phyloP scores from a whole-genome alignment of 2,888 invertebrate genomes.

The Eilema depressum region DNA sequence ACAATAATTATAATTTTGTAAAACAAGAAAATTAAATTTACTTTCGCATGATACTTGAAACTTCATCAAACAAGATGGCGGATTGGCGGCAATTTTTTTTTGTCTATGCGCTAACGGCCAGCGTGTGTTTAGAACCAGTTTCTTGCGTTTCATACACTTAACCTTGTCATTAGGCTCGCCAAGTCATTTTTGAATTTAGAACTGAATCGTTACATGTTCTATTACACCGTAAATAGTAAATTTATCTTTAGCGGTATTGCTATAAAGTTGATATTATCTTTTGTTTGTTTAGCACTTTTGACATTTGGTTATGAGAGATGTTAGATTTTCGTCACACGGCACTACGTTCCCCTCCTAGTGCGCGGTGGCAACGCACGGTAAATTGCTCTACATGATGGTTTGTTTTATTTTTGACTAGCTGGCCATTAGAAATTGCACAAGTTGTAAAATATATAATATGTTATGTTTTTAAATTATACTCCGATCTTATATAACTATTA shows the following conservation, averaged over 20 bases:
- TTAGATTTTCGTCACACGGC: conserved; percentile 67
- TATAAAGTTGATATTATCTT: conserved; percentile 48
- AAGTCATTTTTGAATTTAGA: conserved; percentile 72
- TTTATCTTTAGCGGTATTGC: conserved; percentile 30
- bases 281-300: conserved; percentile 27
- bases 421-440: conserved; percentile 43
- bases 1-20: conserved; percentile 14
- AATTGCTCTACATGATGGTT: conserved; percentile 51
- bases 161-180: conserved; percentile 80
- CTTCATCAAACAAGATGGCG: conserved; percentile 63
- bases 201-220: conserved; percentile 36
- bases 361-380: conserved; percentile 57
- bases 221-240: neutral
- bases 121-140: conserved; percentile 75
- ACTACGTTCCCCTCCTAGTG: conserved; percentile 59
- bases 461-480: conserved; percentile 13
- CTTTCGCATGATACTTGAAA: conserved; percentile 61
- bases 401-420: conserved; percentile 39
- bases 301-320: conserved; percentile 45
- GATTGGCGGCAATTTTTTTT: conserved; percentile 71
- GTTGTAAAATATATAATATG: neutral
- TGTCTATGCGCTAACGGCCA: conserved; percentile 74
- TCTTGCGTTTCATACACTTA: conserved; percentile 72
- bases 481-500: neutral
- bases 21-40: conserved; percentile 45